These are phyloP conservation scores for Cherax destructor DNA, from an alignment of 1,140 invertebrate species.

Conservation along the genomic window DNA sequence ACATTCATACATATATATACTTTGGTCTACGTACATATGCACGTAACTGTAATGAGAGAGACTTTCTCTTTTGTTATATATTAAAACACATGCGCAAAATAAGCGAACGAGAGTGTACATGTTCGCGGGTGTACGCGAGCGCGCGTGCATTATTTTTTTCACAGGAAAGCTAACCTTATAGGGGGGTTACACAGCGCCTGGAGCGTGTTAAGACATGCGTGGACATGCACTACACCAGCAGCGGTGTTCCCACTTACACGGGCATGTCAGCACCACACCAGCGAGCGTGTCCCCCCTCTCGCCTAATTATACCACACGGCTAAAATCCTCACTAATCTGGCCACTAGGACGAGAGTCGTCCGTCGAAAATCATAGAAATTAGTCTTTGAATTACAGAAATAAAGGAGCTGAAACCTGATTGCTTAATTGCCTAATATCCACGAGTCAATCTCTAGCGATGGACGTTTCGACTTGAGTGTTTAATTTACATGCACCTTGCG, in stretches of 20 bases:
- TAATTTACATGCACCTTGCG: neutral
- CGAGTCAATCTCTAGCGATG: too few species aligned
- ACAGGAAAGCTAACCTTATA: too few species aligned
- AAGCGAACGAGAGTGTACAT: too few species aligned
- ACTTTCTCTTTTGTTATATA: too few species aligned
- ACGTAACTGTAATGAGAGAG: neutral
- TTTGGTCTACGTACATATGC: neutral
- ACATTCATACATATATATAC: neutral
- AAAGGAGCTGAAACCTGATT: neutral
- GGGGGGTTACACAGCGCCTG: too few species aligned
- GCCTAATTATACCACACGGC: neutral
- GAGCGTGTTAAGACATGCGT: too few species aligned
- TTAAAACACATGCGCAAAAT: too few species aligned
- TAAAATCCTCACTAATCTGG: neutral
- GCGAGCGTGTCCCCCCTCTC: neutral
- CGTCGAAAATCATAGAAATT: neutral
- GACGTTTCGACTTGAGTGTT: too few species aligned
- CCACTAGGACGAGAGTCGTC: neutral
- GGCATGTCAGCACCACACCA: neutral
- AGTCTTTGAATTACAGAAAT: neutral
- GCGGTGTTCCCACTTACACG: too few species aligned
- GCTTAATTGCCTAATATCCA: neutral
- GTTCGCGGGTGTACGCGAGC: too few species aligned
- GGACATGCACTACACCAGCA: too few species aligned
- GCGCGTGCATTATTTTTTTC: too few species aligned